phyloP scores from a whole-genome alignment of 2,113 vertebrate species.

The Xyliphius kryptos region DNA sequence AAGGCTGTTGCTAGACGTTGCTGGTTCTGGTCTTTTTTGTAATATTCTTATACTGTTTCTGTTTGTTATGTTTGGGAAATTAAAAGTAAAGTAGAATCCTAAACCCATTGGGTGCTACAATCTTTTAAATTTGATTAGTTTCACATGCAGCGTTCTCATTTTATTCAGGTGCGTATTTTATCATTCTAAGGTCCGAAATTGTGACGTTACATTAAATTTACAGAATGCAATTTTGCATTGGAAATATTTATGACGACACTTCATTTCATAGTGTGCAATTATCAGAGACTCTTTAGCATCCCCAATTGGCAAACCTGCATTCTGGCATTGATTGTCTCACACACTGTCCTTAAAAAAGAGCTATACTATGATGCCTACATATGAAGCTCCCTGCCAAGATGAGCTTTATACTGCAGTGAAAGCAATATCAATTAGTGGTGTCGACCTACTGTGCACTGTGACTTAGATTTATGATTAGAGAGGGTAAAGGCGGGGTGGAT shows the following conservation, averaged over 20 bases:
- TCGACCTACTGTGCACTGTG: constrained; percentile 32
- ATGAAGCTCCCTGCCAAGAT: constrained; percentile 26
- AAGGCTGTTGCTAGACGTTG: no score
- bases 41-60: no score
- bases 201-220: no score
- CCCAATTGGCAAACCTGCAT: constrained; percentile 7
- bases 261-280: constrained; percentile 26
- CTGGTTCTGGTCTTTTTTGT: no score
- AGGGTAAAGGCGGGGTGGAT: constrained; percentile 21
- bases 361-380: constrained; percentile 21
- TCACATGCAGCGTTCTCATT: not conserved
- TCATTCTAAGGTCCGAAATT: not conserved
- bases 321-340: constrained; percentile 8
- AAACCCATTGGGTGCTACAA: no score
- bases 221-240: no score
- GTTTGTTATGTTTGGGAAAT: no score
- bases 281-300: constrained; percentile 9
- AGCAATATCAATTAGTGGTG: constrained; percentile 35
- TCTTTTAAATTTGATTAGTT: not conserved
- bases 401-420: constrained; percentile 33
- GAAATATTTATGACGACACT: not conserved
- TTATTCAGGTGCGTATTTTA: not conserved
- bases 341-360: constrained; percentile 3
- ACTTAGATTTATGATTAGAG: constrained; percentile 39
- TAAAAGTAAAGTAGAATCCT: no score